A percentile compares a stretch with the other conserved stretches of the same genome.
Conservation (phyloP, 2,797 vertebrate species). For the Anabacerthia variegaticeps region DNA sequence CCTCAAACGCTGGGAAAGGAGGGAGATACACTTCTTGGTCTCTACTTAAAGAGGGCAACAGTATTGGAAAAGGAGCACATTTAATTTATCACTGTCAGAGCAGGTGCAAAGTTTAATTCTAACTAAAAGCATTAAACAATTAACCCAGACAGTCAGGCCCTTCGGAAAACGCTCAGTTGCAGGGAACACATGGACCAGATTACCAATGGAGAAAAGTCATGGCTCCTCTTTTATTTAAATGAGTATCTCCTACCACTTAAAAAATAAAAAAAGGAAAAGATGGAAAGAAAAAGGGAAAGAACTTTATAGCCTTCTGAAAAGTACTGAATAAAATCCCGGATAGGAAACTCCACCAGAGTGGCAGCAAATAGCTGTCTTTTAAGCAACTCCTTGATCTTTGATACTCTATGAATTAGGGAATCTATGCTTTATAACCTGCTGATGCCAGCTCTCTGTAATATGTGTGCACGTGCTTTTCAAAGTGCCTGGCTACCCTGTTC, state of each 20-base stretch:
- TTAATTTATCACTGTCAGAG: conserved; percentile 87
- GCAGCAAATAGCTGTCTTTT: conserved; percentile 60
- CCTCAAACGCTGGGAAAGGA: conserved; percentile 80
- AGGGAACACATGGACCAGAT: conserved; percentile 82
- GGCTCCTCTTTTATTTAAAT: conserved; percentile 70
- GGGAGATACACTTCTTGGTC: conserved; percentile 85
- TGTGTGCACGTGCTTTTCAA: not conserved
- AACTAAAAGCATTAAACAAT: conserved; percentile 89
- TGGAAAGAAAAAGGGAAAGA: not conserved
- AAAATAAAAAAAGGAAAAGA: not conserved
- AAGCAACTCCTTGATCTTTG: conserved; percentile 46
- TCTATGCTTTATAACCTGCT: conserved; percentile 7
- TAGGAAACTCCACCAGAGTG: conserved; percentile 34
- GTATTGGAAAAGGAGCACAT: conserved; percentile 87
- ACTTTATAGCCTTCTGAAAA: conserved; percentile 55
- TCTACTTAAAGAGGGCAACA: conserved; percentile 87
- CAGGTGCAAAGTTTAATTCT: conserved; percentile 91
- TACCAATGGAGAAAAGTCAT: conserved; percentile 73
- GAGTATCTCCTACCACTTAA: conserved; percentile 59
- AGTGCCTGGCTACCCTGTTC: not conserved
- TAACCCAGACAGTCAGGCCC: conserved; percentile 84
- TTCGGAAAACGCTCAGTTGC: conserved; percentile 81
- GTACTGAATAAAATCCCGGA: conserved; percentile 56
- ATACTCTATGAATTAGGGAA: conserved; percentile 29
- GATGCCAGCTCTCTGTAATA: not conserved